A percentile compares a stretch with the other conserved stretches of the same genome.
Conservation (phyloP, 2,888 invertebrate genomes). For the Caenorhabditis sp. region DNA sequence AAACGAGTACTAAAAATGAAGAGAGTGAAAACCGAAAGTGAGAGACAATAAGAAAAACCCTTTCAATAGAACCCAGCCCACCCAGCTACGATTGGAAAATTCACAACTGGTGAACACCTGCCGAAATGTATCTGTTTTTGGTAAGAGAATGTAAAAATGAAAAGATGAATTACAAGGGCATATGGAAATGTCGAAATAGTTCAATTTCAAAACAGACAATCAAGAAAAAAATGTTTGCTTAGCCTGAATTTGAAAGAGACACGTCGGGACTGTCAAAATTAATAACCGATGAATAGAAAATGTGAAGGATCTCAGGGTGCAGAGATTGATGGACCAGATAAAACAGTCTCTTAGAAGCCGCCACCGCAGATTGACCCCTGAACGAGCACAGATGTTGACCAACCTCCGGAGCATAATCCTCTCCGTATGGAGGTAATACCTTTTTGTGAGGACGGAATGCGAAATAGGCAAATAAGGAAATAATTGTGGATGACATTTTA, state of each 20-base stretch:
- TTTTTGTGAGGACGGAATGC: constrained; percentile 4
- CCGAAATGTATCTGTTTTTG: no score
- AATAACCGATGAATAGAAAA: constrained; percentile 7
- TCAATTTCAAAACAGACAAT: no score
- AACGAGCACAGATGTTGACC: constrained; percentile 56
- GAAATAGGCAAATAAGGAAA: not conserved
- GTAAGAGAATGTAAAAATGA: no score
- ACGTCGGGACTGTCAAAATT: constrained; percentile 1
- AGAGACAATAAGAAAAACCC: no score
- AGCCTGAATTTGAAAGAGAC: not conserved
- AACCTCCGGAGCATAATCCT: constrained; percentile 37
- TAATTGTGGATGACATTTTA: no score
- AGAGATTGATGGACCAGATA: constrained; percentile 53
- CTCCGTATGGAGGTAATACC: constrained; percentile 36
- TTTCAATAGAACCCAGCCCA: no score
- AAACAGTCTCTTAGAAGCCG: constrained; percentile 51
- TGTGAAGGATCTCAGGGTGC: constrained; percentile 27
- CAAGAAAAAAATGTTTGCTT: no score
- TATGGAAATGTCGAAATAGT: no score
- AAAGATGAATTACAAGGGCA: no score
- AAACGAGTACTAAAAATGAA: not conserved
- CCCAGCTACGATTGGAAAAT: no score
- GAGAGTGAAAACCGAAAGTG: no score
- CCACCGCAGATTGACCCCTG: constrained; percentile 45
- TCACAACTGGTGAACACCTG: not conserved